Evolutionary conservation across 2,888 invertebrate species (phyloP), one percentile per base, ranked within the genome.

Genomic region (Lypha dubia): DNA sequence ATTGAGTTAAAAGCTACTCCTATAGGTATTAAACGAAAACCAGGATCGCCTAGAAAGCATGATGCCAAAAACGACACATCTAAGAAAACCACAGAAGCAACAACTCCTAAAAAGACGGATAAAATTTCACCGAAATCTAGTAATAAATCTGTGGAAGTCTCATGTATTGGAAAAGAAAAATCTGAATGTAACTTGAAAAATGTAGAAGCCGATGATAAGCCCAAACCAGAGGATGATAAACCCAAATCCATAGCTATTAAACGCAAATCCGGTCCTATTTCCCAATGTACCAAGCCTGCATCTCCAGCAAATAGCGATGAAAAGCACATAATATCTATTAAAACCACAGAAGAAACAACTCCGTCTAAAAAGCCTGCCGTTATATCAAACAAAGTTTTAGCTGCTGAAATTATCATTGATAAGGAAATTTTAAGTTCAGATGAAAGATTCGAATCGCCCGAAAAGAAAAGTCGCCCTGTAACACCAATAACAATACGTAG

Each of bases 401-500:
- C 88, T 53, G 63, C 87, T 13, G 88, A 89, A 60, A 87, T 89
- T 4, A 87, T 91, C 28, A 86, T 90, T 20, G 89, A 89, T 41
- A 91, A 91, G 74, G 88, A 90, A 84, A 92, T 92, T 22, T 89
- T 92, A 11, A 90, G 91, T 68, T 88, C 91, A 0, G 90, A 90
- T 28, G 92, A 92, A 71, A 92, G 90, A 84, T 92, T 92, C 38
- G 91, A 91, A 86, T 89, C 91, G 38, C 91, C 92, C 0, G 91
- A 90, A 56, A 91, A 91, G 79, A 89, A 89, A 60, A 87, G 88
- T 73, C 88, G 89, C 7, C 89, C 89, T 1, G 91, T 89, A 2
- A 92, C 92, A 68, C 92, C 92, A 3, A 92, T 93, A 70, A 89
- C 89, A 44, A 88, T 93, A 44, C 88, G 92, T 41, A 88, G 92